Conservation (phyloP, 1,140 invertebrate species). For the Himalopsyche phryganea region DNA sequence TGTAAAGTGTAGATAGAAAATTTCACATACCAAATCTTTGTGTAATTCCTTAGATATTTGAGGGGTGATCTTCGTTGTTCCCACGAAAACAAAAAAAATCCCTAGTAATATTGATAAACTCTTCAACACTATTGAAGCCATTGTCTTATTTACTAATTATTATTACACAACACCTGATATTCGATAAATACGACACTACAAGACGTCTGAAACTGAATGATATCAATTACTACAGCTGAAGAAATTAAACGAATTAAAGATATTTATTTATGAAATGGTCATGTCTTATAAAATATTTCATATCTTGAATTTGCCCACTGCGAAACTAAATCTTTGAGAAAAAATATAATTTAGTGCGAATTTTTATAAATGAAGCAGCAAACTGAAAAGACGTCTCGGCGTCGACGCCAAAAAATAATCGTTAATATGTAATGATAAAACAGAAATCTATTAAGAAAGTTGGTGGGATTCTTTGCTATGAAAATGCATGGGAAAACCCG, state of each 20-base stretch:
- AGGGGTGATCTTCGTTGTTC: conserved; percentile 87
- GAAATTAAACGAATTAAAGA: too few species aligned
- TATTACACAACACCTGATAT: conserved; percentile 4
- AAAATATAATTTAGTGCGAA: too few species aligned
- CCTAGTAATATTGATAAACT: conserved; percentile 88
- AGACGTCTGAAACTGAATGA: conserved; percentile 14
- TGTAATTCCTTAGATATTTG: conserved; percentile 91
- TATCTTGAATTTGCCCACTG: too few species aligned
- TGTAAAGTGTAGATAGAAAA: neutral
- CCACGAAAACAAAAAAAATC: conserved; percentile 94
- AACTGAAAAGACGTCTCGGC: neutral
- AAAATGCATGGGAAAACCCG: neutral
- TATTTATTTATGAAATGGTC: too few species aligned
- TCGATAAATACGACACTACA: conserved; percentile 6
- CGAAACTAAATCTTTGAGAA: too few species aligned
- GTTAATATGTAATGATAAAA: conserved; percentile 1
- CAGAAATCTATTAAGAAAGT: too few species aligned
- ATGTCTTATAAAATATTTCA: too few species aligned
- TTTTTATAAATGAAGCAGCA: too few species aligned
- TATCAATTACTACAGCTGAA: neutral
- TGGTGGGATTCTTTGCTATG: conserved; percentile 2
- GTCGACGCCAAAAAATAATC: conserved; percentile 22
- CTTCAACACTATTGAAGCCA: conserved; percentile 77
- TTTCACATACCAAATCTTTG: conserved; percentile 87
- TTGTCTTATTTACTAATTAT: conserved; percentile 36